Percentiles rank a stretch among this genome's conserved stretches.
Evolutionary conservation across 2,797 vertebrate genomes (phyloP).

Genomic region (Cossypha dichroa): DNA sequence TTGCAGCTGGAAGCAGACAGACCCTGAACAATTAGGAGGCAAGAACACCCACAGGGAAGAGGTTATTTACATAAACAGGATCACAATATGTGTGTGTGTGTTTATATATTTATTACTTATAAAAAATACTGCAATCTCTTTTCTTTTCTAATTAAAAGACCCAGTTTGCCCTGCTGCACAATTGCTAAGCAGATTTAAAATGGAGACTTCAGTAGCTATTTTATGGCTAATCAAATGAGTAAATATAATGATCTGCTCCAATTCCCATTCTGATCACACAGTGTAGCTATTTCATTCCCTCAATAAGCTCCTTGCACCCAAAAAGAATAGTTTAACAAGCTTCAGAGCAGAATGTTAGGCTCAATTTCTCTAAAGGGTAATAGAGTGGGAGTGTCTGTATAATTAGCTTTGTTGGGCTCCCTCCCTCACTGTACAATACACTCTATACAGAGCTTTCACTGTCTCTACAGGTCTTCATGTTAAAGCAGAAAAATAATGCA

Average conservation of each 20-base stretch:
- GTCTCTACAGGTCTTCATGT: constrained; percentile 52
- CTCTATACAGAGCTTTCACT: constrained; percentile 41
- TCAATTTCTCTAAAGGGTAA: constrained; percentile 75
- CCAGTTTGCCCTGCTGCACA: constrained; percentile 58
- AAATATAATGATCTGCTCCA: constrained; percentile 76
- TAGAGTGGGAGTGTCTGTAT: constrained; percentile 70
- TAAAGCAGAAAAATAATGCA: constrained; percentile 62
- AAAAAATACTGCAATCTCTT: constrained; percentile 28
- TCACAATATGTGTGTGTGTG: not conserved
- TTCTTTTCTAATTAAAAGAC: constrained; percentile 63
- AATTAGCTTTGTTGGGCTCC: constrained; percentile 74
- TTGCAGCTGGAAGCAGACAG: constrained; percentile 27
- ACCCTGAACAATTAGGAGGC: constrained; percentile 23
- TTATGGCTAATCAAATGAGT: constrained; percentile 76
- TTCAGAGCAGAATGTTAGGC: constrained; percentile 77
- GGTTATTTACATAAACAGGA: constrained; percentile 58
- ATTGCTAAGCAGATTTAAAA: constrained; percentile 69
- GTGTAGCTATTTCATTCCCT: constrained; percentile 72
- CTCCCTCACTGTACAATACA: constrained; percentile 57
- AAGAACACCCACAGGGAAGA: constrained; percentile 37
- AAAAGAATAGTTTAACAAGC: constrained; percentile 73
- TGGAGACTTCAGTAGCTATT: constrained; percentile 61
- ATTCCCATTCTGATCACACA: constrained; percentile 73
- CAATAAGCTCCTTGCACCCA: constrained; percentile 72
- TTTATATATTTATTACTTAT: constrained; percentile 53